These are phyloP conservation scores for Luffia ferchaultella DNA, from an alignment of 2,888 invertebrate species.

Conservation along the genomic window DNA sequence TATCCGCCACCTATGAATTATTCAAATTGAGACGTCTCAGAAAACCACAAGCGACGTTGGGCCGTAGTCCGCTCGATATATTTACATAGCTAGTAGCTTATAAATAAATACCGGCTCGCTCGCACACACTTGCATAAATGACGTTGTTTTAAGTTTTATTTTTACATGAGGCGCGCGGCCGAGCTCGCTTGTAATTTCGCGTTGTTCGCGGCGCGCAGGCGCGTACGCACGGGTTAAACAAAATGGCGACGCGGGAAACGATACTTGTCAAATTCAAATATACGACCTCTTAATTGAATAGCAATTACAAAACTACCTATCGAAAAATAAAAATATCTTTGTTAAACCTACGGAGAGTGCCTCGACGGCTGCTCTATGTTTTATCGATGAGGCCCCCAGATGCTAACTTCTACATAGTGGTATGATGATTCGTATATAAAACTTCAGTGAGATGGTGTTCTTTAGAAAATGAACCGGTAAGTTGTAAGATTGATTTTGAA, in stretches of 20 bases:
- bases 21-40: constrained; percentile 57
- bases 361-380: constrained; percentile 18
- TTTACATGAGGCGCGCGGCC: constrained; percentile 55
- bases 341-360: constrained; percentile 15
- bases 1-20: constrained; percentile 21
- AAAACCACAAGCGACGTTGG: constrained; percentile 52
- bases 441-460: neutral
- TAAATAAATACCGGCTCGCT: constrained; percentile 61
- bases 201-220: constrained; percentile 60
- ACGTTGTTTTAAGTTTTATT: constrained; percentile 66
- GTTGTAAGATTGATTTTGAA: too few relatives aligned
- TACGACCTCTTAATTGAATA: neutral
- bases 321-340: neutral
- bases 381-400: constrained; percentile 32
- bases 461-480: neutral
- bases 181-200: constrained; percentile 60
- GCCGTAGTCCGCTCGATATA: constrained; percentile 45
- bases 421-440: constrained; percentile 20
- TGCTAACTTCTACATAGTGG: constrained; percentile 37
- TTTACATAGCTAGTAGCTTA: constrained; percentile 65
- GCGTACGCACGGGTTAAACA: constrained; percentile 45
- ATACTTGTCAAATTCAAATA: neutral
- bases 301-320: neutral
- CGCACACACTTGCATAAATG: constrained; percentile 61
- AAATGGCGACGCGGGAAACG: constrained; percentile 35